phyloP scores from a whole-genome alignment of 2,888 invertebrate genomes.

The Drosophila formosana region DNA sequence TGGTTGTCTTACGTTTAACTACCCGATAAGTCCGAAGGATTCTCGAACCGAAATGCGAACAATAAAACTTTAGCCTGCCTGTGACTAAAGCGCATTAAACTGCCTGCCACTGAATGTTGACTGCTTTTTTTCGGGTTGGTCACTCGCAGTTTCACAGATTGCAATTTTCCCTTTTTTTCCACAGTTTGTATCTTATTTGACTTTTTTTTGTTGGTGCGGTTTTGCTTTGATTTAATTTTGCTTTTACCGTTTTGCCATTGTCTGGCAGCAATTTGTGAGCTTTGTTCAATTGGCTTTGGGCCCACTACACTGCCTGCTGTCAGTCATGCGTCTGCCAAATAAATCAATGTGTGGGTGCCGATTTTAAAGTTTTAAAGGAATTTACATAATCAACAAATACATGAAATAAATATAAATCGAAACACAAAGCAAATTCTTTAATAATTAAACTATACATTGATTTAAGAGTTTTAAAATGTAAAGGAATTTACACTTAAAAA shows the following conservation, averaged over 20 bases:
- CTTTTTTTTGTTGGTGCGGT: slow-evolving; percentile 52
- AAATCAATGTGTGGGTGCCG: slow-evolving; percentile 26
- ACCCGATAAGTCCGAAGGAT: slow-evolving; percentile 54
- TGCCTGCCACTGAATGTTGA: slow-evolving; percentile 18
- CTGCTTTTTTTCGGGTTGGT: slow-evolving; percentile 14
- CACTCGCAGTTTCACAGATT: slow-evolving; percentile 35
- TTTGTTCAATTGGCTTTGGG: slow-evolving; percentile 65
- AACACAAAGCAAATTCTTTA: too few relatives aligned
- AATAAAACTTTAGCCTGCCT: slow-evolving; percentile 54
- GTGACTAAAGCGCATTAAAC: slow-evolving; percentile 61
- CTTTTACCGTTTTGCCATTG: slow-evolving; percentile 51
- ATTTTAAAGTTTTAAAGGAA: too few relatives aligned
- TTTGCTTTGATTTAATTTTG: slow-evolving; percentile 77
- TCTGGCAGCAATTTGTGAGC: slow-evolving; percentile 58
- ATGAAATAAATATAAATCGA: too few relatives aligned
- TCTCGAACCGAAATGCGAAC: slow-evolving; percentile 34
- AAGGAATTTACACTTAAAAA: too few relatives aligned
- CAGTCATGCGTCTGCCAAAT: slow-evolving; percentile 29
- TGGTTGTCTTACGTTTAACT: slow-evolving; percentile 46
- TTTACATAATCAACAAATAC: too few relatives aligned
- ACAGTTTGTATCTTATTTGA: slow-evolving; percentile 36
- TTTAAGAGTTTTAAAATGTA: too few relatives aligned
- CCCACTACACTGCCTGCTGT: slow-evolving; percentile 18
- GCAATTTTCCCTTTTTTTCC: slow-evolving; percentile 35
- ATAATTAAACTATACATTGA: too few relatives aligned